These are phyloP conservation scores for Luperina testacea DNA, from an alignment of 2,888 invertebrate genomes.

Conservation along the genomic window DNA sequence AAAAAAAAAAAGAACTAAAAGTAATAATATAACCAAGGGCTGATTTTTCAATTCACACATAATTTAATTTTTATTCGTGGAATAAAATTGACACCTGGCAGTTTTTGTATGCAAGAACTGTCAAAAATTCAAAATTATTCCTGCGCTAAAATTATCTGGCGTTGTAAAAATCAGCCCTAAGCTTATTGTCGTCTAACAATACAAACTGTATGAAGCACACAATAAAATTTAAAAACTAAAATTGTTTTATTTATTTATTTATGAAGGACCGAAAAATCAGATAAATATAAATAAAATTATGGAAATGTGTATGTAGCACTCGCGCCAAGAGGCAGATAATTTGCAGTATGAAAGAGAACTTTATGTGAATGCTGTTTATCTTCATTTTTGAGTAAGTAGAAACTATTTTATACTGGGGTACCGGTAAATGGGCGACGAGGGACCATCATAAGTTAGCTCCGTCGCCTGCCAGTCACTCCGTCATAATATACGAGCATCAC, in stretches of 20 bases:
- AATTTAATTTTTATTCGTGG: too few relatives aligned
- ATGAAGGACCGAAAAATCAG: constrained; percentile 25
- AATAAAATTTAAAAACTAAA: constrained; percentile 13
- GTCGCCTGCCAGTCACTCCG: constrained; percentile 39
- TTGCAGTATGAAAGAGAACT: constrained; percentile 50
- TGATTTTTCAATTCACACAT: too few relatives aligned
- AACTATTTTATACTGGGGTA: constrained; percentile 29
- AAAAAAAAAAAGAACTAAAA: neutral
- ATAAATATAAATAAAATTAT: constrained; percentile 54
- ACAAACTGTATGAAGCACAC: neutral
- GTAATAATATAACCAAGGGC: neutral
- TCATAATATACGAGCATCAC: constrained; percentile 32
- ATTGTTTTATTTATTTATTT: constrained; percentile 5
- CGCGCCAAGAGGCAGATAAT: constrained; percentile 36
- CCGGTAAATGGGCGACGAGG: constrained; percentile 13
- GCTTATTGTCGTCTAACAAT: neutral
- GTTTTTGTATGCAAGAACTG: too few relatives aligned
- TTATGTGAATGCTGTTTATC: constrained; percentile 51
- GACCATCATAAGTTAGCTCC: constrained; percentile 29
- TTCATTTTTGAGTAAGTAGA: constrained; percentile 38
- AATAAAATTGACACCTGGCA: too few relatives aligned
- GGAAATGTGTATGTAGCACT: constrained; percentile 33
- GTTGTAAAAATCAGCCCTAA: too few relatives aligned
- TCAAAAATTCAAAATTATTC: too few relatives aligned
- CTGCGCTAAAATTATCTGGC: too few relatives aligned